These are phyloP conservation scores for Siniperca undulata DNA, from an alignment of 2,797 vertebrate species.

Conservation along the genomic window DNA sequence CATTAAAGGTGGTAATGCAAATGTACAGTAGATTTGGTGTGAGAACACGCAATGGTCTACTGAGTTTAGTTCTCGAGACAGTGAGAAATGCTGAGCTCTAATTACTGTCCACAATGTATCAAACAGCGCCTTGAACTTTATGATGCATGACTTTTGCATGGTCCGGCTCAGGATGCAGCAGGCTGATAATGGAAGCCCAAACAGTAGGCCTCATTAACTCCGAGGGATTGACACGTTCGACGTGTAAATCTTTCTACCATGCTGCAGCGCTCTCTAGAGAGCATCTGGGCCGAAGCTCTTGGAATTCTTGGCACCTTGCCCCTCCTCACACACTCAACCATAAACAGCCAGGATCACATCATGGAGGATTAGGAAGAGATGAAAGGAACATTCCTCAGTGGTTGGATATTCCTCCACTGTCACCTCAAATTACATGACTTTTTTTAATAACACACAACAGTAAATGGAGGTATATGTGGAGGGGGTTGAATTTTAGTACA, in stretches of 20 bases:
- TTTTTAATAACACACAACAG: conserved; percentile 40
- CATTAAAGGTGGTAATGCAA: conserved; percentile 8
- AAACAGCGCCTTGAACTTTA: conserved; percentile 58
- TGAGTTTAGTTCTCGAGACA: conserved; percentile 39
- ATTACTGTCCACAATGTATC: conserved; percentile 55
- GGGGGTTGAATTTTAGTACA: conserved; percentile 26
- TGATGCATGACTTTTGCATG: conserved; percentile 53
- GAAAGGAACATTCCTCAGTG: conserved; percentile 54
- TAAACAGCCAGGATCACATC: conserved; percentile 48
- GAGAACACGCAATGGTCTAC: conserved; percentile 19
- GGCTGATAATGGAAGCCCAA: conserved; percentile 71
- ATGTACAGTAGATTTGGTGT: conserved; percentile 4
- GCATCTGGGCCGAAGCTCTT: conserved; percentile 42
- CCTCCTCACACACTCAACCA: conserved; percentile 41
- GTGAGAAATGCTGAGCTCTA: conserved; percentile 62
- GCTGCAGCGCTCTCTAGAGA: conserved; percentile 41
- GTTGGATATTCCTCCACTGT: conserved; percentile 49
- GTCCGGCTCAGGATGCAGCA: conserved; percentile 54
- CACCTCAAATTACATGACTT: conserved; percentile 38
- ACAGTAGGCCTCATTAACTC: conserved; percentile 75
- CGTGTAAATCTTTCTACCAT: conserved; percentile 60
- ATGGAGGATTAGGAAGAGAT: conserved; percentile 55
- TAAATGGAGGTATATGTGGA: conserved; percentile 17
- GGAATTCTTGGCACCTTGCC: conserved; percentile 61
- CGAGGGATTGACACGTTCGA: conserved; percentile 62